Base-by-base conservation (phyloP, 2,888 invertebrate species). In the Stenichneumon culpator region DNA sequence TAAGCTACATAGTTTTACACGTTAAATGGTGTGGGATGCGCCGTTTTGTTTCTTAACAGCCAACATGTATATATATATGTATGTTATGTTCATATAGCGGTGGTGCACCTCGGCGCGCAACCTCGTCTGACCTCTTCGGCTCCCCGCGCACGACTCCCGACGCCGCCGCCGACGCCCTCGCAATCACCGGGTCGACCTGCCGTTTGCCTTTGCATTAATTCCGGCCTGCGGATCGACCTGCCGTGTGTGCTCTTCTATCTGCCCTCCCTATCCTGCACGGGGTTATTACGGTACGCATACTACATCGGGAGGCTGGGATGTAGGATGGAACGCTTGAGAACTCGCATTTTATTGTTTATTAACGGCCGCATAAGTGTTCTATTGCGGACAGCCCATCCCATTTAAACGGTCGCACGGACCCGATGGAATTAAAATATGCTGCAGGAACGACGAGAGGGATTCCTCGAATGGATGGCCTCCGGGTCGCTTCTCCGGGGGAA, bases 91-190 rank as follows among this genome's bases (percentile, higher is more conserved):
- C 54, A 70, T 5, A 81, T 2, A 32, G 70, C 22, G 9, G 73
- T 50, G 79, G 72, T 85, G 79, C 79, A 82, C 85, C 14, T 75
- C 72, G 84, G 81, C 86, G 89, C 82, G 89, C 90, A 91, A 92
- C 90, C 92, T 92, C 90, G 87, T 89, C 89, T 91, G 91, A 91
- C 90, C 91, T 91, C 90, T 89, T 75, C 82, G 83, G 82, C 84
- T 86, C 69, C 78, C 69, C 82, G 57, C 68, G 79, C 81, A 75
- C 84, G 86, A 83, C 86, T 79, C 73, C 68, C 63, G 79, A 82
- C 78, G 73, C 79, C 82, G 73, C 70, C 80, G 86, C 88, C 89
- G 82, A 86, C 86, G 86, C 84, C 87, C 85, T 87, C 88, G 83
- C 87, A 83, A 87, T 86, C 86, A 87, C 84, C 82, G 83, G 82